Percentiles rank a stretch among this genome's conserved stretches.
Conservation (phyloP, 2,888 invertebrate species). For the Drosophila mulleri region DNA sequence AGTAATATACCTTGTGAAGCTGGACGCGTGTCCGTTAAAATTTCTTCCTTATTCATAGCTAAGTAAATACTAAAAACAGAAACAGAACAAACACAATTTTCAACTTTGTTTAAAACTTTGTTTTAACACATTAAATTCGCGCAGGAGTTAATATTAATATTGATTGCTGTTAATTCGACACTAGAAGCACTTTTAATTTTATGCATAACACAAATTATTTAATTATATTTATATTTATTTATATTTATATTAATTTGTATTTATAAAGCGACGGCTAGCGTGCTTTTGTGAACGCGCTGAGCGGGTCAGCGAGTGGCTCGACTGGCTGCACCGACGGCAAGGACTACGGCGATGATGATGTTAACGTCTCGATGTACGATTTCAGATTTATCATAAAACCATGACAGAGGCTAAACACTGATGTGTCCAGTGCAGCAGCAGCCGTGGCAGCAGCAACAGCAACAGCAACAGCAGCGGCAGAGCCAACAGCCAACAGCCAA, state of each 20-base stretch:
- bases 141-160: not conserved
- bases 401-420: constrained; percentile 80
- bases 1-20: constrained; percentile 70
- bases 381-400: constrained; percentile 84
- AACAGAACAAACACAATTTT: constrained; percentile 25
- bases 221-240: not conserved
- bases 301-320: constrained; percentile 29
- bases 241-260: not conserved
- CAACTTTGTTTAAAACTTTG: not conserved
- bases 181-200: constrained; percentile 20
- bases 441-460: constrained; percentile 8
- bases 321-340: constrained; percentile 38
- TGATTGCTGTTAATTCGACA: constrained; percentile 8
- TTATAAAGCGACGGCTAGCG: constrained; percentile 48
- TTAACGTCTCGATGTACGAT: constrained; percentile 83
- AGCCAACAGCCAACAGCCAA: constrained; percentile 65
- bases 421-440: constrained; percentile 71
- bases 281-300: constrained; percentile 26
- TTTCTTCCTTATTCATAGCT: constrained; percentile 79
- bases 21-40: constrained; percentile 65
- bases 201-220: constrained; percentile 10
- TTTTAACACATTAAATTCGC: constrained; percentile 15
- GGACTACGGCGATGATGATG: constrained; percentile 77
- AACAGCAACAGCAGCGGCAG: constrained; percentile 33
- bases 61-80: not conserved